Evolutionary conservation across 1,140 invertebrate genomes (phyloP).

Genomic region (Cydia pomonella): DNA sequence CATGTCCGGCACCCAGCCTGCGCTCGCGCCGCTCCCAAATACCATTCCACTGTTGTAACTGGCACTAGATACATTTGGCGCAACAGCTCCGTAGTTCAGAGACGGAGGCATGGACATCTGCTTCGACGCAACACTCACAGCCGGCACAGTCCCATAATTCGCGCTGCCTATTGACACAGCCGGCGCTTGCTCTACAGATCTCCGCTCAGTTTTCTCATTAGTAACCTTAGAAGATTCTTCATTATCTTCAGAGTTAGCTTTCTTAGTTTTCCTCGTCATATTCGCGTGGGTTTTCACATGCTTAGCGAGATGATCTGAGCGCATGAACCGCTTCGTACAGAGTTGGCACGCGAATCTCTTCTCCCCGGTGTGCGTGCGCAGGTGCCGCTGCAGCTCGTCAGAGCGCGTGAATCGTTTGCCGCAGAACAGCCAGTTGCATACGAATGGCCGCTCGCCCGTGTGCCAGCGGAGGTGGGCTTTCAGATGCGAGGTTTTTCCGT

Average conservation of each 20-base stretch:
- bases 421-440: constrained; percentile 91
- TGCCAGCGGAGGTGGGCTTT: constrained; percentile 94
- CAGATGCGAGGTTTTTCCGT: constrained; percentile 95
- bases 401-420: constrained; percentile 93
- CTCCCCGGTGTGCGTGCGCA: constrained; percentile 91
- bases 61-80: constrained; percentile 53
- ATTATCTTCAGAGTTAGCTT: constrained; percentile 71
- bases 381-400: constrained; percentile 92
- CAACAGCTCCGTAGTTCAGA: constrained; percentile 56
- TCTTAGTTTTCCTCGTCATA: constrained; percentile 76
- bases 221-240: constrained; percentile 52
- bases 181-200: constrained; percentile 34
- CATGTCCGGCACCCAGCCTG: constrained; percentile 63
- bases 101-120: constrained; percentile 41
- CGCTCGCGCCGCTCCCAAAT: constrained; percentile 46
- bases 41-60: constrained; percentile 51
- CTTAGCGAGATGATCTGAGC: constrained; percentile 92
- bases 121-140: constrained; percentile 47
- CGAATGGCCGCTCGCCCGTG: constrained; percentile 88
- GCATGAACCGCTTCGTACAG: constrained; percentile 90
- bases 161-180: constrained; percentile 54
- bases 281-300: constrained; percentile 91
- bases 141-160: constrained; percentile 65
- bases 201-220: constrained; percentile 50
- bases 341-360: constrained; percentile 88